Base-by-base conservation (phyloP, 1,140 invertebrate genomes). In the Rhagoletis pomonella region DNA sequence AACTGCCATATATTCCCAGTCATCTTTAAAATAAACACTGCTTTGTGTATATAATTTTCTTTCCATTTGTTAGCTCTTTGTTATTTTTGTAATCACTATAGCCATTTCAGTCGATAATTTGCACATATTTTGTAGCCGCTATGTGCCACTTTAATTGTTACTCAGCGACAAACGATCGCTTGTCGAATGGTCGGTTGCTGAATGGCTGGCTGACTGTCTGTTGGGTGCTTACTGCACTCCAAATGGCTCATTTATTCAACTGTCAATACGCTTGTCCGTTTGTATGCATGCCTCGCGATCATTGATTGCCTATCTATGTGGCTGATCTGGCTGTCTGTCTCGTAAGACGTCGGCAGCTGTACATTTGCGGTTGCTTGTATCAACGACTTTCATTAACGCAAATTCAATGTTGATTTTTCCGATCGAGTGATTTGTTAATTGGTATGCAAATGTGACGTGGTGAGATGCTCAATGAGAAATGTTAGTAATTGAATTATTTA, bases 381-480 rank as follows among this genome's bases (percentile, higher is more conserved):
- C 47, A 10, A 81, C 44, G 14, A 29, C 14, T 81, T 55, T 73
- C 69, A 73, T 81, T 81, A 58, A 81, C 50, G 47, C n/a, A 2
- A 10, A 55, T 58, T 50, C 19, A 55, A 58, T 58, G 73, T 50
- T 81, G 47, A 77, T 77, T 77, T 77, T 77, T 77, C 39, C 69
- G 47, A 77, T 77, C 17, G 44, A 77, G 17, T 77, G 44, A 77
- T 47, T 77, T 50, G 44, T 77, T 77, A 77, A n/a, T 77, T 55
- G 17, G 5, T 77, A 50, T 77, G 69, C n/a, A 29, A 77, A 77
- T 50, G 47, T 9, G 69, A 6, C 14, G 0, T 55, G 55, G 42
- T 55, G 17, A 29, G 29, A 81, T 81, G n/a, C 10, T 19, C 17
- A 4, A 10, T 10, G 50, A n/a, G 1, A 81, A 7, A 42, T 14